phyloP scores from a whole-genome alignment of 1,140 invertebrate genomes.

The Meloidogyne exigua region DNA sequence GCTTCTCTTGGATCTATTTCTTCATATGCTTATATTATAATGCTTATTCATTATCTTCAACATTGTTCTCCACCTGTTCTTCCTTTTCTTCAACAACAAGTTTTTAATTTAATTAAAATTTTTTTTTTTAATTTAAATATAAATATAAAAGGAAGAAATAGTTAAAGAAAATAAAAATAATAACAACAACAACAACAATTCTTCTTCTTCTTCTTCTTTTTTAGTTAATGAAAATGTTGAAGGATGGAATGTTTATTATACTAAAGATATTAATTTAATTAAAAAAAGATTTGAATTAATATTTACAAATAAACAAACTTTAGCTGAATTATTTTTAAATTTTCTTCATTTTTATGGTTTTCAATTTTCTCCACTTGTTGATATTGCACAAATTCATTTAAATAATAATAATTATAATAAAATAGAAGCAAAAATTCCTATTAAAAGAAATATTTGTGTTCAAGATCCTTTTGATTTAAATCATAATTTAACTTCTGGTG shows the following conservation, averaged over 20 bases:
- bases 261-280: slow-evolving; percentile 4
- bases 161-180: too few species aligned
- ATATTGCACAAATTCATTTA: slow-evolving; percentile 31
- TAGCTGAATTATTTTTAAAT: slow-evolving; percentile 22
- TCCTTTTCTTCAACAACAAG: slow-evolving; percentile 27
- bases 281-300: background rate
- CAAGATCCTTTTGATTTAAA: slow-evolving; percentile 34
- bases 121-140: background rate
- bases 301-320: slow-evolving; percentile 16
- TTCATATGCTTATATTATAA: slow-evolving; percentile 30
- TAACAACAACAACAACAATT: too few species aligned
- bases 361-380: background rate
- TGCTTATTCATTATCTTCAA: slow-evolving; percentile 29
- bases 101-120: too few species aligned
- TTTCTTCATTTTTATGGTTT: slow-evolving; percentile 24
- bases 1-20: slow-evolving; percentile 15
- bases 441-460: slow-evolving; percentile 9
- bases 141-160: too few species aligned
- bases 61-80: slow-evolving; percentile 24
- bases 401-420: background rate
- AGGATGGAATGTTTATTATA: slow-evolving; percentile 29
- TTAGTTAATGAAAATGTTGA: slow-evolving; percentile 6
- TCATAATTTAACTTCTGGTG: slow-evolving; percentile 30
- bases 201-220: too few species aligned
- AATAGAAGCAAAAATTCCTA: background rate